Evolutionary conservation across 2,888 invertebrate genomes (phyloP).

Genomic region (Acanthosepion esculentum): DNA sequence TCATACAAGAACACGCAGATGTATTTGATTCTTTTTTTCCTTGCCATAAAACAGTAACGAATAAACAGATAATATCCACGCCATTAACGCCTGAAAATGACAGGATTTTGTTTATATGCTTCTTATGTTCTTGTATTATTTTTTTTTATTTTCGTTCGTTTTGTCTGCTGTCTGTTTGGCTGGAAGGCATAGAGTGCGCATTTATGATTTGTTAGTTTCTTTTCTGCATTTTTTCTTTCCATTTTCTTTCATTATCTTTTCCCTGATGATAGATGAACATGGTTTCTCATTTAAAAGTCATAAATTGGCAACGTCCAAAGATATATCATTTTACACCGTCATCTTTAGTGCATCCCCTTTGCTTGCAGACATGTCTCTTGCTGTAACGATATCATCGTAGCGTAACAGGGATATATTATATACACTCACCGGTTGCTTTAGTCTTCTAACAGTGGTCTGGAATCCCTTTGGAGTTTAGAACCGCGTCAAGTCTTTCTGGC

Average conservation of each 20-base stretch:
- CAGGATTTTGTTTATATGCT: background rate
- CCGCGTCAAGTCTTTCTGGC: too few relatives aligned
- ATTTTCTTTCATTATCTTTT: background rate
- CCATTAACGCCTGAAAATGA: background rate
- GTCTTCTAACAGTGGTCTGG: too few relatives aligned
- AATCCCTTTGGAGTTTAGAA: too few relatives aligned
- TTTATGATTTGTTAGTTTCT: background rate
- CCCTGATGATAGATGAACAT: background rate
- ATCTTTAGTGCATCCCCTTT: background rate
- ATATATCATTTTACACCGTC: background rate
- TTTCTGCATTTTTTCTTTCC: background rate
- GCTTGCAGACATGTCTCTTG: too few relatives aligned
- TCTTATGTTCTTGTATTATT: background rate
- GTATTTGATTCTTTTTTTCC: background rate
- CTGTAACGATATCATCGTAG: too few relatives aligned
- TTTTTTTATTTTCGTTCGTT: background rate
- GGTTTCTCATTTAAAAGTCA: conserved; percentile 15
- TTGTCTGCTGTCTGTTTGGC: background rate
- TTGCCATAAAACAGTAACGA: background rate
- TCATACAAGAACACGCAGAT: background rate
- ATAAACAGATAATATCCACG: conserved; percentile 2
- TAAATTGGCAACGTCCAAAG: background rate
- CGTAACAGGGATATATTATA: too few relatives aligned
- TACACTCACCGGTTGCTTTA: too few relatives aligned
- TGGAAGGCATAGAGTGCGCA: background rate